Conservation (phyloP, 2,113 vertebrate genomes). For the Corythornis madagascariensis region DNA sequence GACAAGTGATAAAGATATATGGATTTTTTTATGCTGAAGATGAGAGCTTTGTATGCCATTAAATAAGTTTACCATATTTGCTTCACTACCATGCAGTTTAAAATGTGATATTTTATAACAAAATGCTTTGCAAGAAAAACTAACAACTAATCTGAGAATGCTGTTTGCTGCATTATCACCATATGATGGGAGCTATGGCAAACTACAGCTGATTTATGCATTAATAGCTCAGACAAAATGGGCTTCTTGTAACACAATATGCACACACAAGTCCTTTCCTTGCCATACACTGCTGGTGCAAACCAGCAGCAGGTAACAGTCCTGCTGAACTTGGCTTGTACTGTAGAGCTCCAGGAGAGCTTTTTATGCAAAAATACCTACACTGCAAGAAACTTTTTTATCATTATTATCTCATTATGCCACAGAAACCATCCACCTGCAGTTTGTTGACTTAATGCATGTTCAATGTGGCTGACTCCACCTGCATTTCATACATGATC, state of each 20-base stretch:
- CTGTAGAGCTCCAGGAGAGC: not conserved
- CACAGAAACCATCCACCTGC: not conserved
- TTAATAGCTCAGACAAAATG: not conserved
- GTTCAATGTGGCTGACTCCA: not conserved
- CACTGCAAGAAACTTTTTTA: not conserved
- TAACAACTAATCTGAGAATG: not conserved
- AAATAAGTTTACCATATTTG: not conserved
- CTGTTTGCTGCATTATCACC: not conserved
- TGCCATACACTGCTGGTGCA: not conserved
- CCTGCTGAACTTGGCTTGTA: not conserved
- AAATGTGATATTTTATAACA: not conserved
- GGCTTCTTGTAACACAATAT: not conserved
- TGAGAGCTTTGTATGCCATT: not conserved
- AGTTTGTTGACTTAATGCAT: not conserved
- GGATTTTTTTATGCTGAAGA: not conserved
- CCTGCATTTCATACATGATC: not conserved
- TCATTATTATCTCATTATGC: not conserved
- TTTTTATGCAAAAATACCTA: not conserved
- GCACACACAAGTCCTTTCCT: accelerated
- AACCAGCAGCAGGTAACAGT: not conserved
- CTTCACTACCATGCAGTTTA: not conserved
- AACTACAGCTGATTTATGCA: not conserved
- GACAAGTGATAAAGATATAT: not conserved
- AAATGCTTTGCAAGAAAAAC: not conserved
- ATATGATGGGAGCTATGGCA: not conserved